Evolutionary conservation across 2,113 vertebrate species (phyloP).

Genomic region (Uria aalge): DNA sequence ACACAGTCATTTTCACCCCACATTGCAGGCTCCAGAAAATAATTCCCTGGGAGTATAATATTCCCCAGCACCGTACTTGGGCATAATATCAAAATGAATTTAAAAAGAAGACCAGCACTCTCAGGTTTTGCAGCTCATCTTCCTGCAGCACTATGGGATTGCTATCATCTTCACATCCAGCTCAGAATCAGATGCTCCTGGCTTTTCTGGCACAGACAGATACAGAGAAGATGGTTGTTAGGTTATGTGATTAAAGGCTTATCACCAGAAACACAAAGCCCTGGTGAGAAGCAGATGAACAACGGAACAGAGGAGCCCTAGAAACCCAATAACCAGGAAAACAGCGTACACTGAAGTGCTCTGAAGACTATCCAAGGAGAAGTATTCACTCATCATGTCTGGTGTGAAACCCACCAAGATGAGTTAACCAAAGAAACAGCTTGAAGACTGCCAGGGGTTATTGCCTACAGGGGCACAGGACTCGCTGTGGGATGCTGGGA

Average conservation of each 20-base stretch:
- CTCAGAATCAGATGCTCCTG: neutral
- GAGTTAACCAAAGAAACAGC: neutral
- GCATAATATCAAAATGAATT: neutral
- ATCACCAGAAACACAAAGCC: neutral
- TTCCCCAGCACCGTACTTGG: neutral
- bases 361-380: neutral
- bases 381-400: neutral
- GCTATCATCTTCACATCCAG: neutral
- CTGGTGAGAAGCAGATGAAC: neutral
- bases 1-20: neutral
- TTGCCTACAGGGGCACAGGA: neutral
- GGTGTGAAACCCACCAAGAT: neutral
- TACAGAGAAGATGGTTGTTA: neutral
- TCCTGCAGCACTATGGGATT: neutral
- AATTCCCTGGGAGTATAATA: neutral
- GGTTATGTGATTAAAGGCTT: neutral
- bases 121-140: neutral
- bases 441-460: neutral
- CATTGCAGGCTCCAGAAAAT: neutral
- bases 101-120: neutral
- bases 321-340: neutral
- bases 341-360: accelerated
- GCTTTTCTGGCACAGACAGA: neutral
- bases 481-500: neutral
- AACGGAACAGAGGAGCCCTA: neutral